phyloP scores from a whole-genome alignment of 2,888 invertebrate species.

The Oligia fasciuncula region DNA sequence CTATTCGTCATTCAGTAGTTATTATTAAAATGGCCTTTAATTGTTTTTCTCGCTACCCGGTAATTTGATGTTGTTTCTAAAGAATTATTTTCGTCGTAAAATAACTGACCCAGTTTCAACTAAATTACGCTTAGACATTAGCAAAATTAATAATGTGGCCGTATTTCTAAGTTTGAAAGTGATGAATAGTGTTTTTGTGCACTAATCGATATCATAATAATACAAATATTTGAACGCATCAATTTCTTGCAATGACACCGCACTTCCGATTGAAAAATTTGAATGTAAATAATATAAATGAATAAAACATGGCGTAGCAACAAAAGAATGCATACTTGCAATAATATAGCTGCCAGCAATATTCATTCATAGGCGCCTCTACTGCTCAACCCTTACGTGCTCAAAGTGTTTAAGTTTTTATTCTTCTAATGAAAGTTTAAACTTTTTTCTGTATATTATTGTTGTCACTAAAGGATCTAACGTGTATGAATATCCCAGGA shows the following conservation, averaged over 20 bases:
- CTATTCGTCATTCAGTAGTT: constrained; percentile 65
- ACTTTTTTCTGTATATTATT: constrained; percentile 21
- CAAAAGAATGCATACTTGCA: constrained; percentile 39
- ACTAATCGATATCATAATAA: constrained; percentile 54
- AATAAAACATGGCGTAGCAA: constrained; percentile 45
- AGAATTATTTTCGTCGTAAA: constrained; percentile 66
- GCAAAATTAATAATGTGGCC: constrained; percentile 62
- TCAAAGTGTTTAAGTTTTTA: constrained; percentile 11
- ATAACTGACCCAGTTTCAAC: constrained; percentile 69
- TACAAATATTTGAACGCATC: constrained; percentile 63
- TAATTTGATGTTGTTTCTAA: constrained; percentile 66
- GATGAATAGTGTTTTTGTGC: constrained; percentile 47
- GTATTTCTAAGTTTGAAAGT: constrained; percentile 48
- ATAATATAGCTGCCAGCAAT: constrained; percentile 28
- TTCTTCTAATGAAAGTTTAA: constrained; percentile 18
- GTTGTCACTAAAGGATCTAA: constrained; percentile 36
- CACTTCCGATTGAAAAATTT: constrained; percentile 66
- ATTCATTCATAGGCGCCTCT: constrained; percentile 42
- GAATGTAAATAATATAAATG: constrained; percentile 50
- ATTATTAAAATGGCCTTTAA: constrained; percentile 64
- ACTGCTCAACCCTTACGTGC: constrained; percentile 45
- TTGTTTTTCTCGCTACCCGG: constrained; percentile 67
- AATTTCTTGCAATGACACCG: constrained; percentile 73
- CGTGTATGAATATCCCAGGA: constrained; percentile 55
- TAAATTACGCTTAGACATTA: constrained; percentile 62